Percentiles rank a stretch among this genome's conserved stretches.
Evolutionary conservation across 2,113 vertebrate genomes (phyloP).

Genomic region (Thinocorus orbignyianus): DNA sequence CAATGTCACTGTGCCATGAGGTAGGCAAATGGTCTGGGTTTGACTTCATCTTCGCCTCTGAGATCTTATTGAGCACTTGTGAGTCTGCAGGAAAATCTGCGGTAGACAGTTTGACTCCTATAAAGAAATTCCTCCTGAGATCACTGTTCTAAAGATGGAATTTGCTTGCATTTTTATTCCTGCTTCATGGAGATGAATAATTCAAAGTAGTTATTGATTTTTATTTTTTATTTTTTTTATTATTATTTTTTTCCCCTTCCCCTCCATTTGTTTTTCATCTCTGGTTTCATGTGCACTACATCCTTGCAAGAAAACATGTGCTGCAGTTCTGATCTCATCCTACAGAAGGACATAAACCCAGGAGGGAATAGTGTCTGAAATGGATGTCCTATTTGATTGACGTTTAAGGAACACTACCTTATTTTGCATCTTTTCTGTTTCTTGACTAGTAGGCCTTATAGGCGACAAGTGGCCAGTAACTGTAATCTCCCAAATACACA

Average conservation of each 20-base stretch:
- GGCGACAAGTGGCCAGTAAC: background rate
- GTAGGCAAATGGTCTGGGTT: background rate
- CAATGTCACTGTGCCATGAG: background rate
- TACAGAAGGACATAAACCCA: background rate
- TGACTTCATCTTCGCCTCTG: background rate
- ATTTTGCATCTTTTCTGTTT: background rate
- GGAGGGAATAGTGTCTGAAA: background rate
- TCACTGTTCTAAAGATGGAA: background rate
- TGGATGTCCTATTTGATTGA: background rate
- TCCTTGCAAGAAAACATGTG: background rate
- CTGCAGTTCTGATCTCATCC: background rate
- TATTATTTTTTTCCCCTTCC: background rate
- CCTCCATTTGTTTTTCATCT: conserved; percentile 23
- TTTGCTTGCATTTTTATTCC: conserved; percentile 41
- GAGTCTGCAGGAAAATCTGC: background rate
- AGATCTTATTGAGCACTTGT: background rate
- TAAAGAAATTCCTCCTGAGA: background rate
- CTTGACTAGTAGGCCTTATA: background rate
- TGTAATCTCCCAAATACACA: background rate
- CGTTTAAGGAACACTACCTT: background rate
- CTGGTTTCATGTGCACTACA: background rate
- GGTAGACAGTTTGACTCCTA: background rate
- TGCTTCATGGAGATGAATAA: conserved; percentile 51
- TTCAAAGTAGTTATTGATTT: conserved; percentile 51
- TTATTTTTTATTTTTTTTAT: background rate